A percentile compares a stretch with the other conserved stretches of the same genome.
These are phyloP conservation scores for Lymantria dispar DNA, from an alignment of 2,888 invertebrate species.

Conservation along the genomic window DNA sequence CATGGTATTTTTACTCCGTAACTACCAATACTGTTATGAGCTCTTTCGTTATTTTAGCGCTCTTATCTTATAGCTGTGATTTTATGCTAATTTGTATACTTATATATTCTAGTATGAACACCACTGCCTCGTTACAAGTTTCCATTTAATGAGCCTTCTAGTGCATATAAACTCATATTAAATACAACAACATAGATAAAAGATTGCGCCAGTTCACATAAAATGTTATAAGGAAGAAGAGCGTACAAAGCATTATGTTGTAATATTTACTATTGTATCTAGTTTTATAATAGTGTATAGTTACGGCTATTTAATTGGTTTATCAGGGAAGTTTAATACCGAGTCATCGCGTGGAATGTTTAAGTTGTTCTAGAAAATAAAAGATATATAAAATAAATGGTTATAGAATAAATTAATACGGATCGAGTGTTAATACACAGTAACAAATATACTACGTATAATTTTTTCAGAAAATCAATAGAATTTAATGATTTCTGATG, in stretches of 20 bases:
- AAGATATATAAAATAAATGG: no score
- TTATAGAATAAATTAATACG: no score
- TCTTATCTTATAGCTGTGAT: not conserved
- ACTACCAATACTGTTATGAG: no score
- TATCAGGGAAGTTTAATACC: no score
- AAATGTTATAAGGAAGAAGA: constrained; percentile 1
- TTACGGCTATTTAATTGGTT: not conserved
- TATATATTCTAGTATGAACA: not conserved
- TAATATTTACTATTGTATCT: constrained; percentile 13
- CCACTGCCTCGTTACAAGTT: not conserved
- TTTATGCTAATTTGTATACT: not conserved
- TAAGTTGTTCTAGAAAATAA: no score
- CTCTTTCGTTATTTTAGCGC: not conserved
- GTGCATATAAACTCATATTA: not conserved
- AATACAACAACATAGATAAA: not conserved
- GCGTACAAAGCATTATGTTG: constrained; percentile 7
- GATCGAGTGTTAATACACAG: no score
- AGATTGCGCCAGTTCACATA: not conserved
- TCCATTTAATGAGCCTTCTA: not conserved
- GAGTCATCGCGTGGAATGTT: no score
- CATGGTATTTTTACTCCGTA: no score
- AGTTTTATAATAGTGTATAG: constrained; percentile 4
- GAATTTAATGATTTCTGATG: no score
- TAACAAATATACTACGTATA: no score
- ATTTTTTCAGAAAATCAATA: no score